Conservation (phyloP, 2,113 vertebrate species). For the Trichechus manatus region DNA sequence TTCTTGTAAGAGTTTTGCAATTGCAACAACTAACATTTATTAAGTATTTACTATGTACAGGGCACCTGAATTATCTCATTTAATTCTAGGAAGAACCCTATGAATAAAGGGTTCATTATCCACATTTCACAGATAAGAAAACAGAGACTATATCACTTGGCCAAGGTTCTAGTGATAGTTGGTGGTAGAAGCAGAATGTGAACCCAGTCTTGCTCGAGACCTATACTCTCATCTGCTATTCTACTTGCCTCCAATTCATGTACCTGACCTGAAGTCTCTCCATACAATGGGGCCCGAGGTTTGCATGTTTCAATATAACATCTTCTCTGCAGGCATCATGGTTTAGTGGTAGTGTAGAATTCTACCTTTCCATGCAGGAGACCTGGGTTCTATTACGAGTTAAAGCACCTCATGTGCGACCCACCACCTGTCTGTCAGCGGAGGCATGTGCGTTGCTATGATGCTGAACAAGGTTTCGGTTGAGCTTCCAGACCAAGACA, state of each 20-base stretch:
- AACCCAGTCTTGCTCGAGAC: background rate
- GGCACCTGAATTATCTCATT: background rate
- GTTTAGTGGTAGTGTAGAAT: background rate
- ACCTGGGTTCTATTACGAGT: background rate
- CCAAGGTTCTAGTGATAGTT: background rate
- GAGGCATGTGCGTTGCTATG: background rate
- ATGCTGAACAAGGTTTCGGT: background rate
- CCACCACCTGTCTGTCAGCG: background rate
- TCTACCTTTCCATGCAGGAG: background rate
- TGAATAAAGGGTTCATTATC: background rate
- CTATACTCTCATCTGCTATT: background rate
- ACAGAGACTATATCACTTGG: background rate
- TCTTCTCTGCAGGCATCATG: background rate
- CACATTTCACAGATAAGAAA: constrained; percentile 32
- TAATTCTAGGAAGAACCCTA: constrained; percentile 5
- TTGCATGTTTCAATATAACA: background rate
- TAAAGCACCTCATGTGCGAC: background rate
- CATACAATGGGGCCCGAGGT: background rate
- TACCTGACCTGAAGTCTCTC: background rate
- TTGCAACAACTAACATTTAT: constrained; percentile 24
- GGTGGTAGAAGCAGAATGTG: background rate
- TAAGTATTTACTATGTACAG: background rate
- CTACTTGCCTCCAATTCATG: background rate
- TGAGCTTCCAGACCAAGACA: background rate
- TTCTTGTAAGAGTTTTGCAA: constrained; percentile 10